Percentiles rank a stretch among this genome's conserved stretches.
Conservation (phyloP, 2,888 invertebrate species). For the Orthosia cruda region DNA sequence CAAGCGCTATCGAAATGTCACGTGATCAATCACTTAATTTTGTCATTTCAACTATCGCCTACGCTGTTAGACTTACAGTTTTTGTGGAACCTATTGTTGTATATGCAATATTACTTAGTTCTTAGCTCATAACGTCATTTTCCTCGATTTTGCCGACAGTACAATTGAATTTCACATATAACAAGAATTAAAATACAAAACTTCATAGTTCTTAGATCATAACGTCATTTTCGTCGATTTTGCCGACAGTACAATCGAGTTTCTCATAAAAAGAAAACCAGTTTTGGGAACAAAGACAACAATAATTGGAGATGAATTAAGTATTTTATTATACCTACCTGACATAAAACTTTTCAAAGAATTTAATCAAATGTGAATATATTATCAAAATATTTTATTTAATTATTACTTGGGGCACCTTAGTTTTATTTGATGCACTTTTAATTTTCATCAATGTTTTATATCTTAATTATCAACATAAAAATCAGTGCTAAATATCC, state of each 20-base stretch:
- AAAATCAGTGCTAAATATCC: too few relatives aligned
- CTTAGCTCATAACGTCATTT: background rate
- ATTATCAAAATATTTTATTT: background rate
- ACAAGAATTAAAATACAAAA: background rate
- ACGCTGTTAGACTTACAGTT: too few relatives aligned
- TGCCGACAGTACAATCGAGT: conserved; percentile 7
- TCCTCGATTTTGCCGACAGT: background rate
- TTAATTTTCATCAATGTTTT: background rate
- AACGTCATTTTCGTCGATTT: background rate
- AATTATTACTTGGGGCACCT: background rate
- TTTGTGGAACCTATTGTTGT: too few relatives aligned
- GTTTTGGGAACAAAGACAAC: conserved; percentile 27
- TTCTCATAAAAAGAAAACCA: conserved; percentile 16
- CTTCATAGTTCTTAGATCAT: background rate
- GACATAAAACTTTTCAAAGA: conserved; percentile 16
- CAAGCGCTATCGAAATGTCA: too few relatives aligned
- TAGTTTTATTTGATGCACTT: background rate
- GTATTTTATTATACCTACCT: conserved; percentile 12
- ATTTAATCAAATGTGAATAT: conserved; percentile 5
- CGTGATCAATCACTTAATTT: too few relatives aligned
- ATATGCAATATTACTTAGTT: too few relatives aligned
- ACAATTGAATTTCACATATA: background rate
- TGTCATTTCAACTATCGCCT: too few relatives aligned
- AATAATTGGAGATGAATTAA: conserved; percentile 6
- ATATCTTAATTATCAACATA: background rate